phyloP scores from a whole-genome alignment of 2,888 invertebrate species.

The Iphiclides podalirius region DNA sequence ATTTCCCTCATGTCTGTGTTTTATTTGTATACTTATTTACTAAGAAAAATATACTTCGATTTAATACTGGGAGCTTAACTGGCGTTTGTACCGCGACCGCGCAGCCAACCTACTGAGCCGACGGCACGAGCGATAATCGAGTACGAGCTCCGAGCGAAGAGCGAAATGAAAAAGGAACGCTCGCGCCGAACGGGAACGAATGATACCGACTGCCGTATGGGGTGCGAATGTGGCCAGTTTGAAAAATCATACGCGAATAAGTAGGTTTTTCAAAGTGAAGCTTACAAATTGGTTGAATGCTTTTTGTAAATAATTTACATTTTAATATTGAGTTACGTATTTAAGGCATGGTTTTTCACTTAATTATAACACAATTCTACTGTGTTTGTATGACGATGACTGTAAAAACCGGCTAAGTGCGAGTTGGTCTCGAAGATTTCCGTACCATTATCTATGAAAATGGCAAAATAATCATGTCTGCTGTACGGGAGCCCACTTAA shows the following conservation, averaged over 20 bases:
- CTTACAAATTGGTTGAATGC: too few relatives aligned
- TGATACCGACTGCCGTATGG: constrained; percentile 46
- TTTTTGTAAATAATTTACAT: too few relatives aligned
- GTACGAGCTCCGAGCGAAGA: constrained; percentile 56
- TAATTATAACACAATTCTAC: too few relatives aligned
- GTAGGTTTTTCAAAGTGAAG: too few relatives aligned
- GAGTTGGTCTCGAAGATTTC: too few relatives aligned
- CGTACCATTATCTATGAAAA: too few relatives aligned
- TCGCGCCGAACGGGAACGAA: constrained; percentile 39
- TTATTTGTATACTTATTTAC: constrained; percentile 38
- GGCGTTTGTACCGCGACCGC: constrained; percentile 34
- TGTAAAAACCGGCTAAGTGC: too few relatives aligned
- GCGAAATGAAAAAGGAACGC: constrained; percentile 52
- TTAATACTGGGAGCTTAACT: constrained; percentile 14
- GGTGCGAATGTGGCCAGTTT: constrained; percentile 54
- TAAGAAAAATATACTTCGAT: constrained; percentile 24
- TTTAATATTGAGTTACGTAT: too few relatives aligned
- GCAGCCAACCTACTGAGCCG: constrained; percentile 46
- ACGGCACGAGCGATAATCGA: constrained; percentile 38
- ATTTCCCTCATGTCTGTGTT: constrained; percentile 86
- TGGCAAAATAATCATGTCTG: too few relatives aligned
- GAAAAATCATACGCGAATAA: constrained; percentile 34
- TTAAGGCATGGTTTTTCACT: too few relatives aligned
- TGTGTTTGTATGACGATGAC: too few relatives aligned
- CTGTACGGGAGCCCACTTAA: too few relatives aligned